These are phyloP conservation scores for Naja naja DNA, from an alignment of 2,113 vertebrate species.

Conservation along the genomic window DNA sequence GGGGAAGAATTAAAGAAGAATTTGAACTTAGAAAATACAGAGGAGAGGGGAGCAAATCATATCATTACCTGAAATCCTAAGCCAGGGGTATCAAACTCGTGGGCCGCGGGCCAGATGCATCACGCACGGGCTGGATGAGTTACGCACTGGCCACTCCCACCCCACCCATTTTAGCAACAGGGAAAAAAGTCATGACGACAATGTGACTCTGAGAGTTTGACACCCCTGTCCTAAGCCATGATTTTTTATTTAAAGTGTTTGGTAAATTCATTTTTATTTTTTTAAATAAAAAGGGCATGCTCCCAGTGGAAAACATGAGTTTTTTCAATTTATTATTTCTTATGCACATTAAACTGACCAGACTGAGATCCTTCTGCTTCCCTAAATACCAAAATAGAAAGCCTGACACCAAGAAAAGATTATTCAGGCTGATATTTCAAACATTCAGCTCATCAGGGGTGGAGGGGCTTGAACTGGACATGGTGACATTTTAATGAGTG, in stretches of 20 bases:
- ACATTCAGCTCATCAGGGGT: neutral
- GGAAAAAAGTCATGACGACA: too few relatives aligned
- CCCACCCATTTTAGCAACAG: too few relatives aligned
- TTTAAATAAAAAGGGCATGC: neutral
- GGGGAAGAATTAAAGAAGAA: neutral
- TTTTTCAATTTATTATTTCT: neutral
- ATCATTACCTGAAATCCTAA: neutral
- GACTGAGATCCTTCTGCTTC: neutral
- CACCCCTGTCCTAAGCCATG: neutral
- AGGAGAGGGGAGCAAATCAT: neutral
- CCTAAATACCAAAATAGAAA: neutral
- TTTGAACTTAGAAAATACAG: neutral
- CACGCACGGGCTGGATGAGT: too few relatives aligned
- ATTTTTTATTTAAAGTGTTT: neutral
- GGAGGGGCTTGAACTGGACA: neutral
- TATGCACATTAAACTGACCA: neutral
- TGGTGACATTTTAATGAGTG: neutral
- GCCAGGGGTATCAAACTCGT: neutral
- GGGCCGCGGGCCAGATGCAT: too few relatives aligned
- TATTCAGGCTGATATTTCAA: conserved; percentile 11
- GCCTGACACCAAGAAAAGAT: neutral
- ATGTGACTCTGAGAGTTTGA: too few relatives aligned
- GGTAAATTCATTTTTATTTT: neutral
- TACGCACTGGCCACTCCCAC: too few relatives aligned
- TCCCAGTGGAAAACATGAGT: neutral